Percentiles rank a stretch among this genome's conserved stretches.
phyloP scores from a whole-genome alignment of 2,797 vertebrate genomes.

The Chaetophractus vellerosus region DNA sequence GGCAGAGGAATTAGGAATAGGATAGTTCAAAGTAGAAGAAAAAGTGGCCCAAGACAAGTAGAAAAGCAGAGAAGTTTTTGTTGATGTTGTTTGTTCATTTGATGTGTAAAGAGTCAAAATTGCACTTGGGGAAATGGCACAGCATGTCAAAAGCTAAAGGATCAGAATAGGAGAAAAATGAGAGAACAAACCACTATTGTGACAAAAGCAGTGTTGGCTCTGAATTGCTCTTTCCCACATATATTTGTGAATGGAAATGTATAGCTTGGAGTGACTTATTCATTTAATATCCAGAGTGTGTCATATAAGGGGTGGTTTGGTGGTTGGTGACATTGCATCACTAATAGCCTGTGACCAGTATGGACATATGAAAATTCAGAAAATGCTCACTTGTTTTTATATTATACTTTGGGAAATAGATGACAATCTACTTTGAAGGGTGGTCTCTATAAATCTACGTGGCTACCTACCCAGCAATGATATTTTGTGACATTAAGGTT shows the following conservation, averaged over 20 bases:
- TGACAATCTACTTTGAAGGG: background rate
- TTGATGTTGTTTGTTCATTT: background rate
- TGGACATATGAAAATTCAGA: background rate
- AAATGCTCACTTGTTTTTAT: background rate
- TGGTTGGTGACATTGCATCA: background rate
- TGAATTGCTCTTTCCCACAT: background rate
- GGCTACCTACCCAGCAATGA: too few species aligned
- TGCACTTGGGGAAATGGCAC: background rate
- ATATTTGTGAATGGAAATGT: background rate
- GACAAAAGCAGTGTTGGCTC: background rate
- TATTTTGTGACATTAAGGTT: background rate
- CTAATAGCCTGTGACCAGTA: background rate
- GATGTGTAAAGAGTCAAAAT: background rate
- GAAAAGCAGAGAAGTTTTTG: background rate
- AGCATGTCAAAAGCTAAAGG: background rate
- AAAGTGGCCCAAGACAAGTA: background rate
- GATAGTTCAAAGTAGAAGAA: background rate
- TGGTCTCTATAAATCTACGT: background rate
- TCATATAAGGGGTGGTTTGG: accelerated
- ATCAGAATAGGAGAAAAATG: background rate
- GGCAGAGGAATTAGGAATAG: background rate
- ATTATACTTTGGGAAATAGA: background rate
- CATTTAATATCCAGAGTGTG: background rate
- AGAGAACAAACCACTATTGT: background rate
- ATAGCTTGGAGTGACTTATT: background rate